Base-by-base conservation (phyloP, 2,113 vertebrate genomes). In the Sialia sialis region DNA sequence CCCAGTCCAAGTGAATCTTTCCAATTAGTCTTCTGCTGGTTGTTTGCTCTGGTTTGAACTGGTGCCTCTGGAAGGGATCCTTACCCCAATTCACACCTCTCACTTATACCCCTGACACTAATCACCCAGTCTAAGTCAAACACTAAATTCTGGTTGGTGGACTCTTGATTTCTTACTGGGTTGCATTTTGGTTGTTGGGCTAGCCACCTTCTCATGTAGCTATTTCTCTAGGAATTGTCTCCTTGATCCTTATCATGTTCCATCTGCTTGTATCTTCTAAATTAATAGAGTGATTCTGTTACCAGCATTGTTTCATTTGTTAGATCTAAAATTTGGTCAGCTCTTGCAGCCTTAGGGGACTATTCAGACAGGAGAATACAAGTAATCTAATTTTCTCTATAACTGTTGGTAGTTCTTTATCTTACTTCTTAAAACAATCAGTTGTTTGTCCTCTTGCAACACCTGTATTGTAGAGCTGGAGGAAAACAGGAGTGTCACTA, bases 231-330 rank as follows among this genome's bases (percentile, higher is more conserved):
- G 32, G 41, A 69, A 48, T 55, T 41, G 32, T 21, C 49, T 46
- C 51, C 15, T 66, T 60, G n/a, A 22, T 52, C 38, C 41, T 72
- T 36, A 27, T n/a, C 63, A 39, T 39, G 12, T 72, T 52, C 19
- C 2, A 30, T 60, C n/a, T 1, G 1, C 38, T 88, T 2, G 0
- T 43, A 43, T 38, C 80, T 17, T 12, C 30, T 13, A 27, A 48
- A 73, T 63, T 32, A 26, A 27, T 26, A 0, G 7, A 48, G 30
- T 48, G 69, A 32, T 43, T 69, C 32, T 52, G 10, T 69, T 51
- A 32, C 23, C 69, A 77, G 44, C 11, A 3, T 43, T 25, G 29
- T 78, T 79, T 32, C 22, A 48, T 22, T 34, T 27, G 29, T 66
- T 67, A 69, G n/a, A 56, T 10, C 17, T 64, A 4, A 72, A 46